These are phyloP conservation scores for Oscheius sp. DNA, from an alignment of 2,888 invertebrate genomes.

Conservation along the genomic window DNA sequence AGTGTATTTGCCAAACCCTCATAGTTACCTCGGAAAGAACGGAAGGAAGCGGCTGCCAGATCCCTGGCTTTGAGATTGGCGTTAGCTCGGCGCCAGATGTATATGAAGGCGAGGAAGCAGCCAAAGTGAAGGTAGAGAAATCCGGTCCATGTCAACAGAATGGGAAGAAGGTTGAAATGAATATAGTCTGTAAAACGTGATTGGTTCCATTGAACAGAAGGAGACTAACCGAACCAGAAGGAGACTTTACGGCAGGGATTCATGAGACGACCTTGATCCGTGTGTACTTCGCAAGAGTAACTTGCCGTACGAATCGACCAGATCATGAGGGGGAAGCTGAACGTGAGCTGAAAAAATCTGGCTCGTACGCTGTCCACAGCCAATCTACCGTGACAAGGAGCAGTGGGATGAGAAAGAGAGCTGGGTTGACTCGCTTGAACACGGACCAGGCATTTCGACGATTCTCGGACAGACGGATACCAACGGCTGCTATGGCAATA, in stretches of 20 bases:
- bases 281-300: background rate
- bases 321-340: slow-evolving; percentile 1
- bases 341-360: slow-evolving; percentile 15
- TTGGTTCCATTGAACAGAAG: background rate
- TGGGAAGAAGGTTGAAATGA: slow-evolving; percentile 3
- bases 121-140: slow-evolving; percentile 12
- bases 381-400: background rate
- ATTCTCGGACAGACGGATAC: background rate
- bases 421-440: slow-evolving; percentile 18
- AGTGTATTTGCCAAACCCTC: too few species aligned
- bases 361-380: background rate
- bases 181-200: background rate
- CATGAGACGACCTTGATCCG: background rate
- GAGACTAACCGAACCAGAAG: slow-evolving; percentile 2
- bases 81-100: slow-evolving; percentile 4
- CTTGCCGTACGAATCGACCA: slow-evolving; percentile 11
- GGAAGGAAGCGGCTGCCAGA: slow-evolving; percentile 20
- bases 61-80: slow-evolving; percentile 5
- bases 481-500: background rate
- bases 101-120: slow-evolving; percentile 10
- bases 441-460: background rate
- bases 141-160: background rate
- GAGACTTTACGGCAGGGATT: background rate
- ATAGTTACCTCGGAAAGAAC: slow-evolving; percentile 7
- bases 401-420: slow-evolving; percentile 13